Evolutionary conservation across 2,113 vertebrate genomes (phyloP).

Genomic region (Gymnocephalus cernua): DNA sequence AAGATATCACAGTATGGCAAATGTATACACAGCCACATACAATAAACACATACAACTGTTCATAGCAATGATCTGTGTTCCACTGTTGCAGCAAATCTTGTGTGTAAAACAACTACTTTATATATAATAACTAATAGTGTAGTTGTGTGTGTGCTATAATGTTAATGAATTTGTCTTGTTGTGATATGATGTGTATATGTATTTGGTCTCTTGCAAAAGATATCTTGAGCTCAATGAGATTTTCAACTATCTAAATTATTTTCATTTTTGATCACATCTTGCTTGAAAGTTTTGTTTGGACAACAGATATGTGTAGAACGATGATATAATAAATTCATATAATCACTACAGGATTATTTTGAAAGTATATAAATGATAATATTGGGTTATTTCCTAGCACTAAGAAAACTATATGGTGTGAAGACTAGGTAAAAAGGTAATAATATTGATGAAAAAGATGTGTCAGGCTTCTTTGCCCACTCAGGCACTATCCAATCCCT

Average conservation of each 20-base stretch:
- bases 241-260: too few relatives aligned
- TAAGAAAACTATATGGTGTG: not conserved
- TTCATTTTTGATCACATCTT: not conserved
- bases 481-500: not conserved
- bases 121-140: not conserved
- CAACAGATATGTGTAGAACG: not conserved
- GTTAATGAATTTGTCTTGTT: not conserved
- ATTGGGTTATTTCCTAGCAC: not conserved
- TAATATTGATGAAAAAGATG: not conserved
- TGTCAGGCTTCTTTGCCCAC: not conserved
- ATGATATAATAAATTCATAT: not conserved
- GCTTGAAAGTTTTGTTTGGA: not conserved
- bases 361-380: not conserved
- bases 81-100: not conserved
- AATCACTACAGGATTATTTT: not conserved
- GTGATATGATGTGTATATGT: not conserved
- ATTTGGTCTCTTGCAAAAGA: not conserved
- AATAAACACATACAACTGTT: not conserved
- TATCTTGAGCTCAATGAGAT: not conserved
- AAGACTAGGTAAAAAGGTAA: too few relatives aligned
- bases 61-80: not conserved
- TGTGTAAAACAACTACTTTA: not conserved
- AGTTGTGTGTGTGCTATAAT: not conserved
- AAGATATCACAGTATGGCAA: not conserved
- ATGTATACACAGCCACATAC: not conserved